Conservation (phyloP, 1,140 invertebrate genomes). For the Varroa destructor region DNA sequence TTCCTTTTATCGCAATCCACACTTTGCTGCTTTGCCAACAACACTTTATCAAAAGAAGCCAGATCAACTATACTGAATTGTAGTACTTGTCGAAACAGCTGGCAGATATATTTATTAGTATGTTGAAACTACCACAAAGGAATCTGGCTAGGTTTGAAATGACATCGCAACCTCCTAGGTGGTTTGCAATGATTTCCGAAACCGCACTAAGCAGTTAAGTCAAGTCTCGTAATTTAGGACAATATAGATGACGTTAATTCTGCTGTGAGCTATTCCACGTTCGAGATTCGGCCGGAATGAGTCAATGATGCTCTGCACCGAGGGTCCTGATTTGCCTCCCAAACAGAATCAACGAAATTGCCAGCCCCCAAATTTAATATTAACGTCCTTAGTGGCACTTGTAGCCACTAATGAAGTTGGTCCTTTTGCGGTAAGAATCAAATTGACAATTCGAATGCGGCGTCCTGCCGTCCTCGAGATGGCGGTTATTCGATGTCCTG, state of each 20-base stretch:
- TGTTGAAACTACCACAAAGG: constrained; percentile 31
- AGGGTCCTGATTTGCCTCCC: constrained; percentile 37
- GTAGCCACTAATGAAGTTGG: constrained; percentile 39
- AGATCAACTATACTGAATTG: constrained; percentile 20
- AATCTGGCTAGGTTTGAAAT: constrained; percentile 39
- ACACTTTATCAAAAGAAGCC: background rate
- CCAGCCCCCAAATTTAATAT: constrained; percentile 40
- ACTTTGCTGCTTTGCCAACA: background rate
- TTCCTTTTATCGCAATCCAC: constrained; percentile 17
- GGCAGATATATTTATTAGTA: background rate
- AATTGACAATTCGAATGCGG: constrained; percentile 35
- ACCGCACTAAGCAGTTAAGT: background rate
- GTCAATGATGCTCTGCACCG: constrained; percentile 39
- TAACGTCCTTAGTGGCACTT: constrained; percentile 41
- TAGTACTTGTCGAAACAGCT: constrained; percentile 3
- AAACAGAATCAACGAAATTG: constrained; percentile 44
- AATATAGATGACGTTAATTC: background rate
- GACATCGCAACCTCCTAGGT: background rate
- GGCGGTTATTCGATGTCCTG: constrained; percentile 37
- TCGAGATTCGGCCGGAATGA: constrained; percentile 45
- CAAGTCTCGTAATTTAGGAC: constrained; percentile 4
- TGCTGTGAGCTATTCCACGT: background rate
- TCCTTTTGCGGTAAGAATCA: constrained; percentile 40
- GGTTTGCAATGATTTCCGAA: background rate
- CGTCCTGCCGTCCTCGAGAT: constrained; percentile 45